Evolutionary conservation across 1,140 invertebrate species (phyloP).

Genomic region (Drosophila nikananu): DNA sequence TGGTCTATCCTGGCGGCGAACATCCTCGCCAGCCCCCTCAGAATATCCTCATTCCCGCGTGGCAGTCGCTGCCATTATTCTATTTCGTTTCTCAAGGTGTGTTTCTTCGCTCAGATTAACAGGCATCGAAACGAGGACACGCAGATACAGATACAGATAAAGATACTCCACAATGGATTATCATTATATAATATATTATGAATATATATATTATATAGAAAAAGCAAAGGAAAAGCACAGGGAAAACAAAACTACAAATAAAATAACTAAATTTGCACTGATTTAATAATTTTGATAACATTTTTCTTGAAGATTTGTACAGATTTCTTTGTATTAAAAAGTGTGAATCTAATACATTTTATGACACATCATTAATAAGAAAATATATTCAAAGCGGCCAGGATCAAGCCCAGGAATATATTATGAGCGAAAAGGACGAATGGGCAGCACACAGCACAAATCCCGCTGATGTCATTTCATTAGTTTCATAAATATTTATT

Average conservation of each 20-base stretch:
- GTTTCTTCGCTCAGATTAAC: slow-evolving; percentile 26
- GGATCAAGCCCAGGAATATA: neutral
- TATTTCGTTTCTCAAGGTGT: slow-evolving; percentile 47
- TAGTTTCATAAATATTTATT: slow-evolving; percentile 84
- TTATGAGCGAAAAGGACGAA: neutral
- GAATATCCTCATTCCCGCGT: slow-evolving; percentile 37
- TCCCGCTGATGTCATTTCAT: slow-evolving; percentile 78
- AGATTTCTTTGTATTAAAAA: neutral
- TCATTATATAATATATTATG: too few relatives aligned
- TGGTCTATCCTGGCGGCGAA: slow-evolving; percentile 48
- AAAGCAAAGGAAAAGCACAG: neutral
- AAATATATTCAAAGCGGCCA: neutral
- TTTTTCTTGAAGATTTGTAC: neutral
- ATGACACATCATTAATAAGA: neutral
- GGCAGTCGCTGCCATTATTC: slow-evolving; percentile 22
- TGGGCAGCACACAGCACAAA: slow-evolving; percentile 9
- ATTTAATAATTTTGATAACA: neutral
- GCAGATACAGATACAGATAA: neutral
- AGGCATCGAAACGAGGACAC: neutral
- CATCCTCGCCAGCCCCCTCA: slow-evolving; percentile 28
- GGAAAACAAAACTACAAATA: neutral
- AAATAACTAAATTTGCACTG: neutral
- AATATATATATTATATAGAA: too few relatives aligned
- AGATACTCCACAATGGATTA: neutral
- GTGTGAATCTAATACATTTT: too few relatives aligned